These are phyloP conservation scores for Baccha elongata DNA, from an alignment of 2,888 invertebrate genomes.

Conservation along the genomic window DNA sequence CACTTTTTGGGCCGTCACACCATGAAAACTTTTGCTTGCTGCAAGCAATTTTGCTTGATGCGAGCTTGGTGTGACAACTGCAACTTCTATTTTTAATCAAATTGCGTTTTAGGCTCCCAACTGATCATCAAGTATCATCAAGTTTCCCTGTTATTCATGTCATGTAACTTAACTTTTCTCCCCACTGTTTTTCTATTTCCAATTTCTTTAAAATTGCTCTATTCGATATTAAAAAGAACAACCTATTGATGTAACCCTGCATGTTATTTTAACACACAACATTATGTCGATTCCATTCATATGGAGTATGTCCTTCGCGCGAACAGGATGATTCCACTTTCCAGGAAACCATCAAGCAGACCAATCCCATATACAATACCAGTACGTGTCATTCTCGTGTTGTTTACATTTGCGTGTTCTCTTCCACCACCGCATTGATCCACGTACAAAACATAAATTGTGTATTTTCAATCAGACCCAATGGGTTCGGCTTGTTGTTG, in stretches of 20 bases:
- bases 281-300: slow-evolving; percentile 30
- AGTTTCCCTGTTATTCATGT: no score
- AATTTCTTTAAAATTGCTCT: slow-evolving; percentile 20
- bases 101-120: no score
- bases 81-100: no score
- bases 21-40: no score
- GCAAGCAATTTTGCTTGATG: no score
- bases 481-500: slow-evolving; percentile 35
- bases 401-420: slow-evolving; percentile 21
- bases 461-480: slow-evolving; percentile 41
- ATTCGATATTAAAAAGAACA: slow-evolving; percentile 1
- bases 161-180: not conserved
- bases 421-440: slow-evolving; percentile 32
- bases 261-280: slow-evolving; percentile 20
- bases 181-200: not conserved
- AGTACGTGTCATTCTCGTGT: not conserved
- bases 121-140: no score
- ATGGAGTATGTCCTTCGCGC: not conserved
- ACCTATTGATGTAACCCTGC: slow-evolving; percentile 2
- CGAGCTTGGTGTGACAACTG: no score
- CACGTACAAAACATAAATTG: slow-evolving; percentile 51
- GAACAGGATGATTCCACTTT: slow-evolving; percentile 10
- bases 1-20: no score
- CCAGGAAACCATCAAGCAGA: not conserved
- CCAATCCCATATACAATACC: not conserved